Evolutionary conservation across 2,888 invertebrate species (phyloP).

Genomic region (Imbricaverruca yamaguchii): DNA sequence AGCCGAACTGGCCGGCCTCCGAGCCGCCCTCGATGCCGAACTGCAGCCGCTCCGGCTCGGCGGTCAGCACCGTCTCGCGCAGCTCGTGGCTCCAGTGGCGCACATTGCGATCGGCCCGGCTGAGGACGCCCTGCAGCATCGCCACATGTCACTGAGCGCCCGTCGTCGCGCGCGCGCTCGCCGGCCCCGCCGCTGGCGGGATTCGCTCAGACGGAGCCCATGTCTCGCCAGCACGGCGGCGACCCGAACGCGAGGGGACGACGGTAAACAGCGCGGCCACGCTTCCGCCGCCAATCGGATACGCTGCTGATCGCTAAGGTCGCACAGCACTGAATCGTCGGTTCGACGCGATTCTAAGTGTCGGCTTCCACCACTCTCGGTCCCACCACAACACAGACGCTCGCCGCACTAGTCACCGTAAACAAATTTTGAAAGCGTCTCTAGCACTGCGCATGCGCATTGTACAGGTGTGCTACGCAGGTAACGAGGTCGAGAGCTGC

Average conservation of each 20-base stretch:
- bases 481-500: constrained; percentile 8
- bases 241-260: neutral
- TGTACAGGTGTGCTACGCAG: constrained; percentile 18
- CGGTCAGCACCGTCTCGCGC: constrained; percentile 14
- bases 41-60: constrained; percentile 28
- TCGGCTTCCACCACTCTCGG: neutral
- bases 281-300: neutral
- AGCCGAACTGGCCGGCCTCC: constrained; percentile 29
- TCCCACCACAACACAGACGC: neutral
- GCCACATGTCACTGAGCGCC: neutral
- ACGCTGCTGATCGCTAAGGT: no score
- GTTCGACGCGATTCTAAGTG: no score
- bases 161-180: neutral
- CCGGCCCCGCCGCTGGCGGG: neutral
- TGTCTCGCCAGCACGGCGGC: neutral
- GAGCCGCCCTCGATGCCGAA: constrained; percentile 27
- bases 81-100: neutral
- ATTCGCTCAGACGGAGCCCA: neutral
- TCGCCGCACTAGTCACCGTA: neutral
- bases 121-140: neutral
- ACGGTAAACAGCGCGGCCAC: neutral
- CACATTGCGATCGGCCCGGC: neutral
- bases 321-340: no score
- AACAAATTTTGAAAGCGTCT: constrained; percentile 19
- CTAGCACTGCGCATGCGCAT: constrained; percentile 14